Evolutionary conservation across 2,113 vertebrate genomes (phyloP), one percentile per base, ranked within the genome.

Genomic region (Melierax canorus): DNA sequence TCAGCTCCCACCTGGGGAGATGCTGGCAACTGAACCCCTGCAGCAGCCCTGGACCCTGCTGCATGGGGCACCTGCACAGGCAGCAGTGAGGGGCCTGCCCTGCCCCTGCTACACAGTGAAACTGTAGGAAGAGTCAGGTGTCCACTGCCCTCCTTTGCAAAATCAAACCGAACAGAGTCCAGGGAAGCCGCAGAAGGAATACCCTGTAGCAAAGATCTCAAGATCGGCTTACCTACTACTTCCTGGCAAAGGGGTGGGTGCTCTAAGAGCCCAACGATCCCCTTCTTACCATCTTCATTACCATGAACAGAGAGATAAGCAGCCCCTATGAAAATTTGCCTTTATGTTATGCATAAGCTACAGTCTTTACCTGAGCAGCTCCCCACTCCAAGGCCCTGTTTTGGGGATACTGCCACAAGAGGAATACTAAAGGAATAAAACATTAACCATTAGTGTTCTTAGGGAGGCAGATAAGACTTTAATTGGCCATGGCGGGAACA

Each of bases 401-500:
- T 21, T 19, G 26, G 32, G 55, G 34, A 51, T 73, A 43, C 12
- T 43, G 34, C 36, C 38, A 56, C 26, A 60, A 72, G 17, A 85
- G 8, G 26, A 86, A 72, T 9, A 64, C 27, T 48, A 39, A 55
- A 77, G 23, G 15, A 81, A 39, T 22, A 88, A 75, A 75, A 48
- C 5, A 48, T 38, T 39, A 86, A 38, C 20, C 43, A 32, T 13
- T 27, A 75, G 12, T 1, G 0, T 19, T 87, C 23, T 36, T 21
- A 62, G 19, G 45, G 39, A 86, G 30, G 53, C 30, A 74, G 45
- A 4, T 16, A 48, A 68, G 24, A 21, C 18, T 62, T 78, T 39
- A 56, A 43, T 0, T 43, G 7, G 19, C n/a, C 1, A 0, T 0
- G 2, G 21, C 12, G 53, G 6, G 26, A 41, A 45, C 21, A 51